These are phyloP conservation scores for Diachasma alloeum DNA, from an alignment of 1,140 invertebrate genomes.

Conservation along the genomic window DNA sequence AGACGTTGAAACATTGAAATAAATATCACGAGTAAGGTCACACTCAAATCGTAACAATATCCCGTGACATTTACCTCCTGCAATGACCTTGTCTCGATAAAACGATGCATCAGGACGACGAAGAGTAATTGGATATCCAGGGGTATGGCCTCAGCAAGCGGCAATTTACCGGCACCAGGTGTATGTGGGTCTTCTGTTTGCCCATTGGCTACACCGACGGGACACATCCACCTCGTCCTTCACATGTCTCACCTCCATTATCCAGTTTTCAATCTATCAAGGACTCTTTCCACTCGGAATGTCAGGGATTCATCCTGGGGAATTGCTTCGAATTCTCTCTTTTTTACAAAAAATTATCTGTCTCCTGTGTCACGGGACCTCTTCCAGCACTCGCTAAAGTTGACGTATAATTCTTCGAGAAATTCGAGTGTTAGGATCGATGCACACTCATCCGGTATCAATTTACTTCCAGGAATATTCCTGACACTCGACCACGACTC, in stretches of 20 bases:
- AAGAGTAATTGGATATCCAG: background rate
- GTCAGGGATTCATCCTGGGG: background rate
- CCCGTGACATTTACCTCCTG: background rate
- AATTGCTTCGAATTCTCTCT: background rate
- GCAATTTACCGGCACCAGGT: background rate
- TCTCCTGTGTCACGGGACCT: background rate
- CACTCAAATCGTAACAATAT: background rate
- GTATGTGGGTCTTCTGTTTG: constrained; percentile 2
- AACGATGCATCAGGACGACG: background rate
- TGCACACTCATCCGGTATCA: background rate
- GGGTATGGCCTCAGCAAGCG: background rate
- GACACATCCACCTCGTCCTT: background rate
- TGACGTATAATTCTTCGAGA: background rate
- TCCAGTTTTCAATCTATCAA: constrained; percentile 2
- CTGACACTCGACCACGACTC: background rate
- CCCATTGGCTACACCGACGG: background rate
- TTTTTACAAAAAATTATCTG: background rate
- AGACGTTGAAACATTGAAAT: background rate
- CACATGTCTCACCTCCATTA: background rate
- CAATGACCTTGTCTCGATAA: constrained; percentile 1
- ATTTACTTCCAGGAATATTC: background rate
- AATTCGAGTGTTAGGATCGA: background rate
- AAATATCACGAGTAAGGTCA: background rate
- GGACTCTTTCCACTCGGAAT: background rate
- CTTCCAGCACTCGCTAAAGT: background rate